phyloP scores from a whole-genome alignment of 2,888 invertebrate genomes.

The Augochlorella aurata region DNA sequence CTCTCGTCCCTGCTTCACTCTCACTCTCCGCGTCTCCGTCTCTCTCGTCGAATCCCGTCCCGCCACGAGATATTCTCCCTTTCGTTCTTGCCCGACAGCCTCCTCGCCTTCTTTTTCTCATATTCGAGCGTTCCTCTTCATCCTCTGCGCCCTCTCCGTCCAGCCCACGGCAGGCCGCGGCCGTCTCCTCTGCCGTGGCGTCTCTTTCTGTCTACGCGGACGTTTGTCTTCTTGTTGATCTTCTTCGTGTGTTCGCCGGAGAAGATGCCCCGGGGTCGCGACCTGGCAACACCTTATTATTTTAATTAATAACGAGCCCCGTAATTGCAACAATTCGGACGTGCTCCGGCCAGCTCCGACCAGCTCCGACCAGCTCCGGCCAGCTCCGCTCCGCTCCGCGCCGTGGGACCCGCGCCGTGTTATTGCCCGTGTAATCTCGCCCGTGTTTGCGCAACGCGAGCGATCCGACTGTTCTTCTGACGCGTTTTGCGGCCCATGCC shows the following conservation, averaged over 20 bases:
- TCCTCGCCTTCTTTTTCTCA: constrained; percentile 31
- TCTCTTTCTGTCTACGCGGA: constrained; percentile 29
- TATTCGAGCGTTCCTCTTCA: constrained; percentile 6
- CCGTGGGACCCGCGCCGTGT: not conserved
- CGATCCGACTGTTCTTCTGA: not conserved
- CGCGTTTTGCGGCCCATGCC: not conserved
- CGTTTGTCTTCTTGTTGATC: constrained; percentile 47
- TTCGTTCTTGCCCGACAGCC: not conserved
- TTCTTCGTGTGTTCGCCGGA: constrained; percentile 12
- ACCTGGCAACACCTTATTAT: constrained; percentile 68
- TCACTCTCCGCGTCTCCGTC: not conserved
- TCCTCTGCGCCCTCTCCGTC: not conserved
- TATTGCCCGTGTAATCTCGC: constrained; percentile 7
- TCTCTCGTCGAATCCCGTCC: not conserved
- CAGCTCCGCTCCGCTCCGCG: not conserved
- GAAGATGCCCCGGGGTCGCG: constrained; percentile 56
- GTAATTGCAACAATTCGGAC: constrained; percentile 15
- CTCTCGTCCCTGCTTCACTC: not conserved
- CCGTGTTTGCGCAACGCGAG: not conserved
- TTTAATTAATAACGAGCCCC: constrained; percentile 54
- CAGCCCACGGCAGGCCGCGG: too few species aligned
- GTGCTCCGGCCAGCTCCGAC: not conserved
- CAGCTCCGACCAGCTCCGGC: not conserved
- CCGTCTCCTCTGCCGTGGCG: not conserved
- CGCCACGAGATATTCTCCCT: constrained; percentile 9